Percentiles rank a stretch among this genome's conserved stretches.
phyloP scores from a whole-genome alignment of 2,888 invertebrate genomes.

The Callosobruchus maculatus region DNA sequence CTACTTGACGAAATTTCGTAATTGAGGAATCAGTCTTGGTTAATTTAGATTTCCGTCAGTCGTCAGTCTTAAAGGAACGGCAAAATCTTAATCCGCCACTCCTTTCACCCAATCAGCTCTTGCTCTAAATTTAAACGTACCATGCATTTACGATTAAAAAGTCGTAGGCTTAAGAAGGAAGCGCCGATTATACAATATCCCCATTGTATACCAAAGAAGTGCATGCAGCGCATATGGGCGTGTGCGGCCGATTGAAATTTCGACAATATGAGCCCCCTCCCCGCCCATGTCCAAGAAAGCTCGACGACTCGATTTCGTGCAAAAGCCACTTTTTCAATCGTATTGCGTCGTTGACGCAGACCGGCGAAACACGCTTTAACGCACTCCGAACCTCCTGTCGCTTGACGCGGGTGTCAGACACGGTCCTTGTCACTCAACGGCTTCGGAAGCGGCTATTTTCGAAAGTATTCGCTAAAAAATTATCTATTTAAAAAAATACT shows the following conservation, averaged over 20 bases:
- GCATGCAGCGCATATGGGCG: neutral
- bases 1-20: too few relatives aligned
- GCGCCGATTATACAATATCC: neutral
- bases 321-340: neutral
- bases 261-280: neutral
- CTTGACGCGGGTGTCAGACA: neutral
- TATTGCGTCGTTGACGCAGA: neutral
- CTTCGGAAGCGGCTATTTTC: neutral
- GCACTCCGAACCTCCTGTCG: neutral
- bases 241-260: neutral
- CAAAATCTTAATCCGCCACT: too few relatives aligned
- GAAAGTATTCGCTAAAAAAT: neutral
- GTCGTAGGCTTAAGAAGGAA: neutral
- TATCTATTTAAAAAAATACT: neutral
- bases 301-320: neutral
- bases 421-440: neutral
- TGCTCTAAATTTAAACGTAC: neutral
- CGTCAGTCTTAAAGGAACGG: too few relatives aligned
- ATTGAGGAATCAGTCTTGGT: too few relatives aligned
- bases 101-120: too few relatives aligned
- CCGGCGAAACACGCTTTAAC: neutral
- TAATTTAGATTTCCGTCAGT: too few relatives aligned
- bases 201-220: neutral
- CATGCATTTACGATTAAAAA: neutral
- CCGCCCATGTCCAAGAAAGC: neutral